Evolutionary conservation across 1,140 invertebrate genomes (phyloP), one percentile per base, ranked within the genome.

Genomic region (Bradysia coprophila): DNA sequence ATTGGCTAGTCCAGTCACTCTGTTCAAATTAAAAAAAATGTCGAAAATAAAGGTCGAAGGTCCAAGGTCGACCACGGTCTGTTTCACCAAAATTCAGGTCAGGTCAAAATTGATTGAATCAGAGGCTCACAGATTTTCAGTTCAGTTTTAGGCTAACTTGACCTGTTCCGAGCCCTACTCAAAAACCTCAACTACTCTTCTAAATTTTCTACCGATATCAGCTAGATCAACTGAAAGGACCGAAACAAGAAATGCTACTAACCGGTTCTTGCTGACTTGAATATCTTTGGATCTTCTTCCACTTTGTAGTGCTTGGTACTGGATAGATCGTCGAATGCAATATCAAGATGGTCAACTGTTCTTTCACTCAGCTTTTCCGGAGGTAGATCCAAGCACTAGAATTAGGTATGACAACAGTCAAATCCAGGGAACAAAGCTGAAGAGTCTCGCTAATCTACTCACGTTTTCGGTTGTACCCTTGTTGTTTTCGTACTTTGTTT

Each of bases 401-500:
- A 63, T 53, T 53, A 36, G 16, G 34, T 20, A 34, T 34, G 18
- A 16, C 28, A 44, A 41, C 44, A 21, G 16, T 16, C 44, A 38
- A 37, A n/a, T 5, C 34, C 38, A 49, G 44, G 44, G 18, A 16
- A 31, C 40, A 40, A 40, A 22, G 28, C 38, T 34, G 16, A 24
- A 22, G 38, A 37, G 8, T 18, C 28, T 23, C 37, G 24, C 20
- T 41, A 23, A 41, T 34, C 38, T 42, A 71, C 71, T 78, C 73
- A 91, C 86, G 74, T 93, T 94, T 56, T 91, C 85, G 44, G 75
- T 79, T 19, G 69, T 75, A 31, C 89, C 89, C 71, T 78, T 82
- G 55, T 93, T 89, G 57, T 93, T 74, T 64, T 92, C 86, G 66
- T 89, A 94, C 54, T 76, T 74, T 18, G 88, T 92, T 64, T 86